A percentile compares a stretch with the other conserved stretches of the same genome.
phyloP scores from a whole-genome alignment of 2,113 vertebrate genomes.

The Bubalus kerabau region DNA sequence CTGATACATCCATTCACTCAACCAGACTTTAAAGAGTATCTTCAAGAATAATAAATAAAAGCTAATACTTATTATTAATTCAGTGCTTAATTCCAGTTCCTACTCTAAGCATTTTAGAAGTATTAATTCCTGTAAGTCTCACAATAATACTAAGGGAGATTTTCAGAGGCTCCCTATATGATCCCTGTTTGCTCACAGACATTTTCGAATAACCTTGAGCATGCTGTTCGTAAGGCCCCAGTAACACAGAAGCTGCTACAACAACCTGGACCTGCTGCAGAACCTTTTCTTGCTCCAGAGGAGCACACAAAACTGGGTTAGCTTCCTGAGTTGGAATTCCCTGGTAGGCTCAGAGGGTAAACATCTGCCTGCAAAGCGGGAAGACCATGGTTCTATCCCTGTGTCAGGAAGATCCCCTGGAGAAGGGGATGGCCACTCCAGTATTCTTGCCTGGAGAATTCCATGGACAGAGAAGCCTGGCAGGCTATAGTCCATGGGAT shows the following conservation, averaged over 20 bases:
- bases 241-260: neutral
- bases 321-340: neutral
- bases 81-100: neutral
- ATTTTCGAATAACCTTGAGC: neutral
- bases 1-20: neutral
- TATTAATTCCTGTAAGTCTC: neutral
- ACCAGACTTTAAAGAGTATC: neutral
- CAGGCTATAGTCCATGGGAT: neutral
- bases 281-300: neutral
- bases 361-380: neutral
- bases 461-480: neutral
- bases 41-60: constrained; percentile 31
- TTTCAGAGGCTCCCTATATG: neutral
- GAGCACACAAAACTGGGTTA: neutral
- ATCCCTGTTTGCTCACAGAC: neutral
- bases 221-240: neutral
- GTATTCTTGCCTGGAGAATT: neutral
- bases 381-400: neutral
- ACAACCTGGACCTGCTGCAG: neutral
- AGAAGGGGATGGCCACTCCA: neutral
- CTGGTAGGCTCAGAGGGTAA: neutral
- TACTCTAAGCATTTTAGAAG: neutral
- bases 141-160: neutral
- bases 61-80: constrained; percentile 2
- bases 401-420: neutral